Base-by-base conservation (phyloP, 2,888 invertebrate genomes). In the Lycaena phlaeas region DNA sequence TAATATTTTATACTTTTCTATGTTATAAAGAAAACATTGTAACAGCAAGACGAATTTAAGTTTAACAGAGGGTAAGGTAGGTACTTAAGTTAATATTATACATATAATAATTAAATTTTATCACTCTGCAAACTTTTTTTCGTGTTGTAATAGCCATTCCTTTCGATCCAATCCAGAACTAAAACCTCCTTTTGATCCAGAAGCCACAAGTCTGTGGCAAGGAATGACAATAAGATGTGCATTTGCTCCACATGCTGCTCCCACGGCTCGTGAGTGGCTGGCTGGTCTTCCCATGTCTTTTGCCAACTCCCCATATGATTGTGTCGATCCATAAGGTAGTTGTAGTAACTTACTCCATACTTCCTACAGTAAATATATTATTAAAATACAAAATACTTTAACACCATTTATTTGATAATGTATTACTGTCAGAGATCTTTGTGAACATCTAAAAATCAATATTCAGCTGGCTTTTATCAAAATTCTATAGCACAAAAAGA, bases 121-220 rank as follows among this genome's bases (percentile, higher is more conserved):
- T n/a, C n/a, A n/a, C n/a, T 6, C n/a, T 25, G 40, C 40, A 57
- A 56, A 49, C 41, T 71, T 71, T 14, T 68, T 64, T 55, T 85
- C 85, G 60, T 72, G 72, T 27, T 82, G 58, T 42, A 85, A 60
- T 36, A 89, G 56, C 86, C 86, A 87, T 41, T 76, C 71, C 49
- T 87, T 86, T 49, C 87, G 79, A 15, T 86, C 82, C 10, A 81
- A 56, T 2, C 85, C 81, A 49, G 86, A 70, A 27, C 78, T 86
- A 53, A 84, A 88, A 2, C 87, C 88, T 26, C 81, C 82, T 40
- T 68, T 70, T 2, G 74, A 66, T 1, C 51, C 53, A 6, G 67
- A 53, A 14, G 74, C 73, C 2, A 82, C 61, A 1, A 85, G 36
- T 29, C 85, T 59, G 41, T 85, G 85, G 47, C 85, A 84, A 1